phyloP scores from a whole-genome alignment of 2,888 invertebrate genomes.

The Diachrysia chrysitis region DNA sequence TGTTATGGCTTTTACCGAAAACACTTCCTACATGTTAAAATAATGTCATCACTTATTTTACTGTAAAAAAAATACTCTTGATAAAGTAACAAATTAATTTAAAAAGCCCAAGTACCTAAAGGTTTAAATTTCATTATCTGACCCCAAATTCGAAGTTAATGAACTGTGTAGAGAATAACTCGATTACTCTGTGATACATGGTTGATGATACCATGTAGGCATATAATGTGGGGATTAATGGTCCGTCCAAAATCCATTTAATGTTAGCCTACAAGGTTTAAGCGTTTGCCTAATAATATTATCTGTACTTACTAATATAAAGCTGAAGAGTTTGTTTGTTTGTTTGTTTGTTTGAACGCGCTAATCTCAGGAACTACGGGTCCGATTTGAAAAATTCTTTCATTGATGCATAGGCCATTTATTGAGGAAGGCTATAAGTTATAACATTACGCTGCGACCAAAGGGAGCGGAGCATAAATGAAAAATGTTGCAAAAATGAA shows the following conservation, averaged over 20 bases:
- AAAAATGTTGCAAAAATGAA: no score
- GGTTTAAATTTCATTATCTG: neutral
- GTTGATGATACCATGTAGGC: slow-evolving; percentile 11
- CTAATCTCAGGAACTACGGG: no score
- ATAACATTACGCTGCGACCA: no score
- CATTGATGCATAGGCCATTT: no score
- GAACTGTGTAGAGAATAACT: slow-evolving; percentile 16
- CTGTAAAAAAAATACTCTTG: neutral
- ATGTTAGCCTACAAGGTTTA: slow-evolving; percentile 30
- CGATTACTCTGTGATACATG: slow-evolving; percentile 13
- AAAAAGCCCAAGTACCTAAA: neutral
- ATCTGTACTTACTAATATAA: no score
- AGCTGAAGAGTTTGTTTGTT: no score
- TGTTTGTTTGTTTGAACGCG: no score
- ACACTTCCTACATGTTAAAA: no score
- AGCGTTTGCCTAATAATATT: slow-evolving; percentile 10
- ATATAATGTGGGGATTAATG: slow-evolving; percentile 20
- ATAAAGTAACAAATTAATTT: neutral
- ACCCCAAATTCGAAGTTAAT: slow-evolving; percentile 14
- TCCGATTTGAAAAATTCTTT: no score
- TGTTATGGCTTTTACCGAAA: no score
- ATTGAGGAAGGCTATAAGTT: no score
- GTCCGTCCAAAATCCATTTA: slow-evolving; percentile 14
- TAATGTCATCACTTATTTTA: neutral
- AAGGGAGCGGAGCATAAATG: no score